Evolutionary conservation across 2,888 invertebrate species (phyloP), one percentile per base, ranked within the genome.

Genomic region (Branchinecta sandiegonensis): DNA sequence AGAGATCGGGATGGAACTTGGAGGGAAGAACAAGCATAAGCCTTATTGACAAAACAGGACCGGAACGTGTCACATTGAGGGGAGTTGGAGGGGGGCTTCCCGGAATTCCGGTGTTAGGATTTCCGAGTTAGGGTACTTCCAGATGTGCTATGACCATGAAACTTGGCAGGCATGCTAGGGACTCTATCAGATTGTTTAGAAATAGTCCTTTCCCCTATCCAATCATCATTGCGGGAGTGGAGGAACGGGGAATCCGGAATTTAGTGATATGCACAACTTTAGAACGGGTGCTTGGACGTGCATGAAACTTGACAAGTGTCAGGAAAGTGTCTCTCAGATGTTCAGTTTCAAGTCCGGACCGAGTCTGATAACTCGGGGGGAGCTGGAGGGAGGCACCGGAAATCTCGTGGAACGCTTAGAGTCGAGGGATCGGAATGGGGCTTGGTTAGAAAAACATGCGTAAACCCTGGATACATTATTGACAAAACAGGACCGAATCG

Each of bases 31-130:
- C n/a, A 50, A 50, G 50, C 50, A 50, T 13, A 50, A 50, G 3
- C n/a, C 50, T n/a, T 50, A 50, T 50, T 50, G 50, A 50, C 50
- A 50, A 13, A 50, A 50, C 50, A 13, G 50, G 50, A 50, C 13
- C 50, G n/a, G 50, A 50, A 2, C 50, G 2, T 13, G 13, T n/a
- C n/a, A 13, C 13, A n/a, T n/a, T n/a, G n/a, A 13, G 13, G 50
- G 50, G 50, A n/a, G n/a, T n/a, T n/a, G 50, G 50, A 3, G n/a
- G 50, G 13, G 13, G 50, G n/a, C n/a, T n/a, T n/a, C n/a, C n/a
- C n/a, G n/a, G n/a, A n/a, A n/a, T n/a, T n/a, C 11, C 11, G 50
- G 50, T 11, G 50, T 11, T 11, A n/a, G 50, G 11, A 48, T 11
- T 48, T 48, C 50, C n/a, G 50, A 48, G n/a, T n/a, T 23, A 23